A percentile compares a stretch with the other conserved stretches of the same genome.
phyloP scores from a whole-genome alignment of 2,888 invertebrate genomes.

The Macropis europaea region DNA sequence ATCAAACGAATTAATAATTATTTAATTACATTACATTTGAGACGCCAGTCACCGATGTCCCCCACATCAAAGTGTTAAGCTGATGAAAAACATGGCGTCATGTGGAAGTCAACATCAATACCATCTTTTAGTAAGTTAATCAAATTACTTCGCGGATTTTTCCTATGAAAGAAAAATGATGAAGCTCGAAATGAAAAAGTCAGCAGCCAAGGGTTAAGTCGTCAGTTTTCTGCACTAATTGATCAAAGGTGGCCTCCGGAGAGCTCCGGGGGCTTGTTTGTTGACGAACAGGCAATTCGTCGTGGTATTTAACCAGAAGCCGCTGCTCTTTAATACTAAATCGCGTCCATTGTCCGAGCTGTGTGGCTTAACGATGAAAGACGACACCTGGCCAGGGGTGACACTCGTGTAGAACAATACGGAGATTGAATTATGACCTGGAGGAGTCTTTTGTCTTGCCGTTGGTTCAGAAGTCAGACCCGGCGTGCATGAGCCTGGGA shows the following conservation, averaged over 20 bases:
- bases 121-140: too few relatives aligned
- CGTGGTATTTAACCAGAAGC: not conserved
- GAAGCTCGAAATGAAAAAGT: not conserved
- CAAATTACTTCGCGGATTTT: too few relatives aligned
- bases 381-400: slow-evolving; percentile 25
- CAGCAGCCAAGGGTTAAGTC: not conserved
- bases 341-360: slow-evolving; percentile 35
- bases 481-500: not conserved
- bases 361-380: slow-evolving; percentile 6
- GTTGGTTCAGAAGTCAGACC: slow-evolving; percentile 1
- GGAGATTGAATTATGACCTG: slow-evolving; percentile 45
- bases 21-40: too few relatives aligned
- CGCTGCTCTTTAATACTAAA: slow-evolving; percentile 18
- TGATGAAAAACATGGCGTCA: too few relatives aligned
- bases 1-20: too few relatives aligned
- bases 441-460: slow-evolving; percentile 33
- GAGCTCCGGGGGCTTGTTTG: not conserved
- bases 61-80: too few relatives aligned
- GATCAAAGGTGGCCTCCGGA: not conserved
- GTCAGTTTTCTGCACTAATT: not conserved
- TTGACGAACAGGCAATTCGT: not conserved
- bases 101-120: too few relatives aligned
- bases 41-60: too few relatives aligned
- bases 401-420: slow-evolving; percentile 36
- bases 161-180: not conserved